These are phyloP conservation scores for Glaucomys volans DNA, from an alignment of 2,113 vertebrate genomes.

Conservation along the genomic window DNA sequence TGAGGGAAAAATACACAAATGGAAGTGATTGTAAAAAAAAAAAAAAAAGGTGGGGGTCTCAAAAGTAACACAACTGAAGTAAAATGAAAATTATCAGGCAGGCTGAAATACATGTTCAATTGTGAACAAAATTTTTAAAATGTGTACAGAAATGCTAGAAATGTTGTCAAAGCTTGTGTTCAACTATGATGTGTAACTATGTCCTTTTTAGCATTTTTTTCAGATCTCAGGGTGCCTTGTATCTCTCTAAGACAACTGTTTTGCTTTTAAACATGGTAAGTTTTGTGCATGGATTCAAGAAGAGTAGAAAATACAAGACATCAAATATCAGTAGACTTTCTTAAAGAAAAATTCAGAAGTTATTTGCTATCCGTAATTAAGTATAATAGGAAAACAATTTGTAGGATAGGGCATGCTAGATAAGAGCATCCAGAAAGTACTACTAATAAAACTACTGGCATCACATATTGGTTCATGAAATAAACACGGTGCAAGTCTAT, in stretches of 20 bases:
- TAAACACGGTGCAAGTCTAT: background rate
- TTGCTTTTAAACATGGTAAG: constrained; percentile 1
- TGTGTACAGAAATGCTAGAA: background rate
- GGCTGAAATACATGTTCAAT: background rate
- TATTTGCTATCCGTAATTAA: background rate
- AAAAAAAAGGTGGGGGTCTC: background rate
- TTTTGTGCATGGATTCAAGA: background rate
- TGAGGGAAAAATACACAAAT: background rate
- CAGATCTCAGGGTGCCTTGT: background rate
- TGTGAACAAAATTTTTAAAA: background rate
- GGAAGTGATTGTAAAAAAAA: background rate
- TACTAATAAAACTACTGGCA: background rate
- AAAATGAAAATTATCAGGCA: background rate
- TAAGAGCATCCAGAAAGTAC: background rate
- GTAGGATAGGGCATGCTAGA: background rate
- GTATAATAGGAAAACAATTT: background rate
- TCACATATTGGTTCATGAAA: constrained; percentile 27
- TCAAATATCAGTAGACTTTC: background rate
- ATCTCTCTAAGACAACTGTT: background rate
- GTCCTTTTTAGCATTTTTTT: background rate
- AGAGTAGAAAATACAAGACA: background rate
- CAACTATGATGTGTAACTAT: background rate
- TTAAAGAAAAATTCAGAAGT: background rate
- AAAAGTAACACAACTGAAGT: background rate
- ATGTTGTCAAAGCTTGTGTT: background rate